These are phyloP conservation scores for Sthenelais limicola DNA, from an alignment of 2,888 invertebrate species.

Conservation along the genomic window DNA sequence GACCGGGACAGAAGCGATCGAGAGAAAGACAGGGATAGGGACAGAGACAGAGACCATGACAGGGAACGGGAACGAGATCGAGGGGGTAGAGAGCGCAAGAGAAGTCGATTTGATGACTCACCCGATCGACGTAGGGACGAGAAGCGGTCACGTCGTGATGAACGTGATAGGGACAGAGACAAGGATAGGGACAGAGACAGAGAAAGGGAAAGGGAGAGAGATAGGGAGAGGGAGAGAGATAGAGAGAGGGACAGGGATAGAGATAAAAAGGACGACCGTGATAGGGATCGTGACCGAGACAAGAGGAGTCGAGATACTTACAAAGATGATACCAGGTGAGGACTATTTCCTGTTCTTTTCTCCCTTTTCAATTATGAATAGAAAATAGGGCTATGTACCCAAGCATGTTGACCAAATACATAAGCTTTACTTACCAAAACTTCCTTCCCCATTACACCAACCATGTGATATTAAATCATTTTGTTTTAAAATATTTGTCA, in stretches of 20 bases:
- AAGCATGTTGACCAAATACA: too few relatives aligned
- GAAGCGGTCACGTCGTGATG: constrained; percentile 27
- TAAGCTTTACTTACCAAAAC: too few relatives aligned
- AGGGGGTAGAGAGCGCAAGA: constrained; percentile 35
- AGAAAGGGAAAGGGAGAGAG: constrained; percentile 2
- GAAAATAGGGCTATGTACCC: too few relatives aligned
- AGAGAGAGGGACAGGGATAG: not conserved
- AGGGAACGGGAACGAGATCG: constrained; percentile 1
- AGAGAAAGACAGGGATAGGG: constrained; percentile 17
- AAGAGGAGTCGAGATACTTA: constrained; percentile 23
- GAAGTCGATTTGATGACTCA: constrained; percentile 11
- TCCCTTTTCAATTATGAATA: too few relatives aligned
- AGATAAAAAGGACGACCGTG: not conserved
- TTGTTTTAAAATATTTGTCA: too few relatives aligned
- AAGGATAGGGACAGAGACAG: constrained; percentile 44
- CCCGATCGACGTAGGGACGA: constrained; percentile 40
- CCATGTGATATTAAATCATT: too few relatives aligned
- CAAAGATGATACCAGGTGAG: too few relatives aligned
- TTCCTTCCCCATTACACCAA: too few relatives aligned
- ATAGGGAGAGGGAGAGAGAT: constrained; percentile 42
- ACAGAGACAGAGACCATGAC: constrained; percentile 40
- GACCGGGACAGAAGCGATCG: constrained; percentile 40
- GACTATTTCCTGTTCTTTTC: too few relatives aligned
- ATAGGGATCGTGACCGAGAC: constrained; percentile 8
- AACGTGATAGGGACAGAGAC: constrained; percentile 40